Evolutionary conservation across 2,888 invertebrate genomes (phyloP).

Genomic region (Pecten maximus): DNA sequence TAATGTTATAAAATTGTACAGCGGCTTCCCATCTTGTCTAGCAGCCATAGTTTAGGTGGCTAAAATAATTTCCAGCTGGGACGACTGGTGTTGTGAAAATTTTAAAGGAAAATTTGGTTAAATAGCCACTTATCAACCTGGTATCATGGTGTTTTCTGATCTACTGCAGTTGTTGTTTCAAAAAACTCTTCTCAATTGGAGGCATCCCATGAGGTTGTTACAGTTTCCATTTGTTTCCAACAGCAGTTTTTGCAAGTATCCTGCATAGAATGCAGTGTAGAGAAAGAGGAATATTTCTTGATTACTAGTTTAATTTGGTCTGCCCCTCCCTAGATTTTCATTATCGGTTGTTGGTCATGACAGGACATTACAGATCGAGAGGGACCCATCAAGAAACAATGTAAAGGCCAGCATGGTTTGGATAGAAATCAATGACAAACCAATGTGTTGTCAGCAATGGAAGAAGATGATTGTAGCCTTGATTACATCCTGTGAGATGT

Average conservation of each 20-base stretch:
- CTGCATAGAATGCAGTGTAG: neutral
- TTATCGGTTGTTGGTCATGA: neutral
- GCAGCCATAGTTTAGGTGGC: neutral
- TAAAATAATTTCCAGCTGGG: neutral
- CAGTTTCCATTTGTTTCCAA: neutral
- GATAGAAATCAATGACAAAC: conserved; percentile 6
- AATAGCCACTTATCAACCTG: neutral
- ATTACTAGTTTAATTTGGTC: neutral
- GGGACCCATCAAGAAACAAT: neutral
- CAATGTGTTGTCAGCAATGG: neutral
- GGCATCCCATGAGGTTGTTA: neutral
- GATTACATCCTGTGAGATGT: neutral
- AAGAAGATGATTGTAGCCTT: neutral
- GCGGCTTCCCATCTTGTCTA: neutral
- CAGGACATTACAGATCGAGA: neutral
- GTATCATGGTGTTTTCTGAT: conserved; percentile 13
- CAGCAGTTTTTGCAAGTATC: neutral
- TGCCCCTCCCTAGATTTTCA: conserved; percentile 30
- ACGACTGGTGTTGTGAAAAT: neutral
- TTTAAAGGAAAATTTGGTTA: neutral
- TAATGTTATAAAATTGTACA: neutral
- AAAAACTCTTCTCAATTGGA: neutral
- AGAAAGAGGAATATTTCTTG: neutral
- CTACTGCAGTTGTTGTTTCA: neutral
- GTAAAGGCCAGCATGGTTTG: neutral